Evolutionary conservation across 2,113 vertebrate species (phyloP).

Genomic region (Apeltes quadracus): DNA sequence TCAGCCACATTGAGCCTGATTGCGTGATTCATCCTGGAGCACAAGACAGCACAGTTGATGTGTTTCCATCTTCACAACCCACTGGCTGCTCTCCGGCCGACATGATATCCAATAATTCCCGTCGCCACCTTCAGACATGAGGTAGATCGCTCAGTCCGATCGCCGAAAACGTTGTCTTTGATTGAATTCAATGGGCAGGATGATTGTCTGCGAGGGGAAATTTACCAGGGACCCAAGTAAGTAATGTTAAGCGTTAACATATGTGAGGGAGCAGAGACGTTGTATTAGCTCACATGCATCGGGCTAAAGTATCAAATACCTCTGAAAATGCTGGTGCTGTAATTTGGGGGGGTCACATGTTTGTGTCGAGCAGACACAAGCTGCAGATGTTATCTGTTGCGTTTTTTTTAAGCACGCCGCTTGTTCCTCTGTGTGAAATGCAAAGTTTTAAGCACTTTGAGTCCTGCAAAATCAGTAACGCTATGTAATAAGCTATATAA

Average conservation of each 20-base stretch:
- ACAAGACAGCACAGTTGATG: conserved; percentile 22
- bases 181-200: conserved; percentile 17
- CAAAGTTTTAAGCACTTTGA: background rate
- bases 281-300: conserved; percentile 20
- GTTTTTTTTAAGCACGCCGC: background rate
- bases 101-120: conserved; percentile 31
- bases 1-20: conserved; percentile 45
- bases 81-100: conserved; percentile 27
- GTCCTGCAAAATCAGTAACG: background rate
- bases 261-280: conserved; percentile 24
- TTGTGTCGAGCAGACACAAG: background rate
- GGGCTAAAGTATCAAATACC: conserved; percentile 40
- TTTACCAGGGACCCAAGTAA: conserved; percentile 31
- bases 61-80: conserved; percentile 58
- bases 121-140: conserved; percentile 35
- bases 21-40: conserved; percentile 49
- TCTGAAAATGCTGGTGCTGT: background rate
- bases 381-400: background rate
- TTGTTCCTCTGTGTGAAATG: background rate
- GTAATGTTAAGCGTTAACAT: conserved; percentile 40
- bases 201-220: conserved; percentile 9
- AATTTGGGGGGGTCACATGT: conserved; percentile 3
- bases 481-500: background rate
- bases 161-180: background rate
- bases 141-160: conserved; percentile 14